These are phyloP conservation scores for Riparia riparia DNA, from an alignment of 2,113 vertebrate species.

Conservation along the genomic window DNA sequence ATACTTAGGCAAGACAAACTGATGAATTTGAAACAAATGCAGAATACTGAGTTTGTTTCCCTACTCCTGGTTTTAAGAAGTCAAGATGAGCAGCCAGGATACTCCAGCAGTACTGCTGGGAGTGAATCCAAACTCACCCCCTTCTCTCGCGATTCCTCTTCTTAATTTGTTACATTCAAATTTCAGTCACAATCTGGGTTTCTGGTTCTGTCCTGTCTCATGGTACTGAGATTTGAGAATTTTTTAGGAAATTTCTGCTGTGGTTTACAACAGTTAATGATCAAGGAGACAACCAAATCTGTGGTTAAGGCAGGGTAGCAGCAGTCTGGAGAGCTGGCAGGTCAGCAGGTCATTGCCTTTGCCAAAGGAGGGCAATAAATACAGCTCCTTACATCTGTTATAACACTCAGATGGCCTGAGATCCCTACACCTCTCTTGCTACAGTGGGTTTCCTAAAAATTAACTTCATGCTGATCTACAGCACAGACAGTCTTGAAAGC, in stretches of 20 bases:
- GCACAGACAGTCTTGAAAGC: neutral
- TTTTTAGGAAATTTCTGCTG: neutral
- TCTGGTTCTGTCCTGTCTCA: neutral
- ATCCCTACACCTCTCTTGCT: neutral
- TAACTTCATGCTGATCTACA: neutral
- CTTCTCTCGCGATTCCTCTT: neutral
- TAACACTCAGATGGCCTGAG: neutral
- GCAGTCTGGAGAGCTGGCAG: neutral
- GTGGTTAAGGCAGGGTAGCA: neutral
- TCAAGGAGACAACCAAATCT: neutral
- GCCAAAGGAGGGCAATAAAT: neutral
- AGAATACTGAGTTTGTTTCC: neutral
- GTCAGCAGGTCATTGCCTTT: neutral
- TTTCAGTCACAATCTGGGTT: neutral
- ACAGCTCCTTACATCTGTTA: neutral
- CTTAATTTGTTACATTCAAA: neutral
- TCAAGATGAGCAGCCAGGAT: neutral
- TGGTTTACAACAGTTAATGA: neutral
- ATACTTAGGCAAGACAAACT: neutral
- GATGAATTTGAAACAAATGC: neutral
- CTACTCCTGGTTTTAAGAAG: neutral
- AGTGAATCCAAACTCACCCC: accelerated
- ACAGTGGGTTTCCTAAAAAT: neutral
- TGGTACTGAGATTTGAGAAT: neutral
- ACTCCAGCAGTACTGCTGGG: neutral